Evolutionary conservation across 2,888 invertebrate genomes (phyloP).

Genomic region (Deroplatys truncata): DNA sequence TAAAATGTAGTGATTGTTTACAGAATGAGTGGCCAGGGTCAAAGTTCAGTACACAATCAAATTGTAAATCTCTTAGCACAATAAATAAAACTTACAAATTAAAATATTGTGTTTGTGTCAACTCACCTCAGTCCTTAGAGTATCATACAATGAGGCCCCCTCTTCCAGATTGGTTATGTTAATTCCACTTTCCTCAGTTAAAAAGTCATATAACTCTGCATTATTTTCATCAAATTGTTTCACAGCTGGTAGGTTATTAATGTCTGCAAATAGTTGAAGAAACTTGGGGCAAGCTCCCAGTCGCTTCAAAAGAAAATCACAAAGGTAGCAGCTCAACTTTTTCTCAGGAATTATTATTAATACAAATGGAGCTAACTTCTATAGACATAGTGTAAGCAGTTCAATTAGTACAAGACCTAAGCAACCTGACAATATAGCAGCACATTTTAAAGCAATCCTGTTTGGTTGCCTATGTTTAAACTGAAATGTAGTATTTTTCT

Average conservation of each 20-base stretch:
- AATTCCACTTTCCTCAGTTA: not conserved
- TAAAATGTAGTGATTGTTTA: no score
- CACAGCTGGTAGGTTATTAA: not conserved
- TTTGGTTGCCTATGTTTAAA: no score
- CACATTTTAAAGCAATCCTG: no score
- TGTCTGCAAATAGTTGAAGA: not conserved
- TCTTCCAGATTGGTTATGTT: not conserved
- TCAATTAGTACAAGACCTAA: no score
- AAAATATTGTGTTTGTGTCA: slow-evolving; percentile 31
- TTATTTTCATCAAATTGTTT: not conserved
- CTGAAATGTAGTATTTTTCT: no score
- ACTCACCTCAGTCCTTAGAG: not conserved
- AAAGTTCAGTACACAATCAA: no score
- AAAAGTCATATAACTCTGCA: not conserved
- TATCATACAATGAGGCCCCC: not conserved
- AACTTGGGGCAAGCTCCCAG: not conserved
- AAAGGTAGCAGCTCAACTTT: not conserved
- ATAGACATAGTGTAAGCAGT: not conserved
- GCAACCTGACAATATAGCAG: no score
- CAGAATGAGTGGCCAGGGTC: no score
- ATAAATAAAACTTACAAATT: no score
- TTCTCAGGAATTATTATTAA: not conserved
- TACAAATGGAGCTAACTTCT: not conserved
- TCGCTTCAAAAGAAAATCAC: slow-evolving; percentile 35
- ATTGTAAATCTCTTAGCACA: no score